Evolutionary conservation across 2,113 vertebrate genomes (phyloP).

Genomic region (Carassius gibelio): DNA sequence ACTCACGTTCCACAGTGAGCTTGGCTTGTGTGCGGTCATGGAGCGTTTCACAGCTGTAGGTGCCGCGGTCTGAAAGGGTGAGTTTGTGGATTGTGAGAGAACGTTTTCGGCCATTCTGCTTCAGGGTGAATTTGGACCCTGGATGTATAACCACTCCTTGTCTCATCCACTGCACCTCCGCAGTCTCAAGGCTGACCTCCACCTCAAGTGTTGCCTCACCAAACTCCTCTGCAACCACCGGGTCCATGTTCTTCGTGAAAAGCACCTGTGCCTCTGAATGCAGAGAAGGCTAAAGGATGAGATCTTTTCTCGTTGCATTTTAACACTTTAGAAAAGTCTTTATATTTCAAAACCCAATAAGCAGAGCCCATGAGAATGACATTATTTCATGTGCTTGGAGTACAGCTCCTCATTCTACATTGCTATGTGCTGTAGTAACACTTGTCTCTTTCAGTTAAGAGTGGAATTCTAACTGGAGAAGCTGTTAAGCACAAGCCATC

Average conservation of each 20-base stretch:
- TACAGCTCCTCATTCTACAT: not conserved
- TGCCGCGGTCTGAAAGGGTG: conserved; percentile 80
- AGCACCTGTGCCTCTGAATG: conserved; percentile 85
- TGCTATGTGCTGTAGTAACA: conserved; percentile 55
- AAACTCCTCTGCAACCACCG: conserved; percentile 82
- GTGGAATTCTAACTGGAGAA: conserved; percentile 70
- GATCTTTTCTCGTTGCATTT: not conserved
- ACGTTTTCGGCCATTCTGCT: conserved; percentile 73
- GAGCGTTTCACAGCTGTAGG: conserved; percentile 91
- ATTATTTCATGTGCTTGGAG: conserved; percentile 20
- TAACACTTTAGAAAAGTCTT: not conserved
- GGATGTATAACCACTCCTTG: conserved; percentile 87
- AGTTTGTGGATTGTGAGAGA: conserved; percentile 81
- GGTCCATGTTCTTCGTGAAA: conserved; percentile 81
- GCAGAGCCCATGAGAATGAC: not conserved
- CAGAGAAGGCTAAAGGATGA: not conserved
- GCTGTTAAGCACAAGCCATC: conserved; percentile 63
- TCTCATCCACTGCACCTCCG: conserved; percentile 89
- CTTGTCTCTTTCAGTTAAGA: conserved; percentile 72
- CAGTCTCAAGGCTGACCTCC: conserved; percentile 80
- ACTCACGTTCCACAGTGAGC: conserved; percentile 91
- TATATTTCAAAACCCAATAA: not conserved
- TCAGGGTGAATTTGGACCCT: conserved; percentile 75
- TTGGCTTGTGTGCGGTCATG: conserved; percentile 89
- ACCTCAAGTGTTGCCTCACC: conserved; percentile 82